Evolutionary conservation across 2,888 invertebrate species (phyloP).

Genomic region (Aleiodes testaceus): DNA sequence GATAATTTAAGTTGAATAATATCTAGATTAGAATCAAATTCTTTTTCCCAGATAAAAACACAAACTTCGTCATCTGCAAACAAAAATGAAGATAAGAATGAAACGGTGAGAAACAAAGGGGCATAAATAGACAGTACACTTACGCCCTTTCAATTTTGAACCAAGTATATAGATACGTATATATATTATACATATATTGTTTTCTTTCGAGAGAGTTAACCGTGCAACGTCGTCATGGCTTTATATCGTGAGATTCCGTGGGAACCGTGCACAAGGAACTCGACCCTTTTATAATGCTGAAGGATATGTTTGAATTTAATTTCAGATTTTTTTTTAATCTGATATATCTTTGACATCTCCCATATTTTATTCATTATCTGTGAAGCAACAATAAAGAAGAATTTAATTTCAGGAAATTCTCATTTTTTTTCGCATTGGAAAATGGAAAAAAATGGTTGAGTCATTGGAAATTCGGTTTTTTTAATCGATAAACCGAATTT

Average conservation of each 20-base stretch:
- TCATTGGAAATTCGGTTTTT: too few species aligned
- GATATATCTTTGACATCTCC: constrained; percentile 15
- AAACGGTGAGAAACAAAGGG: constrained; percentile 11
- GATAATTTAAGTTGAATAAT: too few species aligned
- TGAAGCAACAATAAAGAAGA: too few species aligned
- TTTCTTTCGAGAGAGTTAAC: constrained; percentile 37
- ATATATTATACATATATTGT: constrained; percentile 15
- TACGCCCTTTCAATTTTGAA: too few species aligned
- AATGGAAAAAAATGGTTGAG: neutral
- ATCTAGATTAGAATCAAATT: too few species aligned
- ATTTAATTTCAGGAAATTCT: too few species aligned
- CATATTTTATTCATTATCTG: too few species aligned
- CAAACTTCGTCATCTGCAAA: too few species aligned
- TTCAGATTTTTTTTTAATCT: constrained; percentile 22
- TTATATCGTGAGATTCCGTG: constrained; percentile 52
- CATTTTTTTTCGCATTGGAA: neutral
- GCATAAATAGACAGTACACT: constrained; percentile 31
- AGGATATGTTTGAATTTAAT: constrained; percentile 39
- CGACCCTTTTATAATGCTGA: constrained; percentile 50
- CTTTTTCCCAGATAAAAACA: neutral
- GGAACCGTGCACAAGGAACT: constrained; percentile 53
- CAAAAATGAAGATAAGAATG: constrained; percentile 43
- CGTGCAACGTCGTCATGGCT: constrained; percentile 54
- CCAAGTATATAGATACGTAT: too few species aligned
- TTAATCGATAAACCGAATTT: neutral